Evolutionary conservation across 2,113 vertebrate species (phyloP), one percentile per base, ranked within the genome.

Genomic region (Neopipo cinnamomea): DNA sequence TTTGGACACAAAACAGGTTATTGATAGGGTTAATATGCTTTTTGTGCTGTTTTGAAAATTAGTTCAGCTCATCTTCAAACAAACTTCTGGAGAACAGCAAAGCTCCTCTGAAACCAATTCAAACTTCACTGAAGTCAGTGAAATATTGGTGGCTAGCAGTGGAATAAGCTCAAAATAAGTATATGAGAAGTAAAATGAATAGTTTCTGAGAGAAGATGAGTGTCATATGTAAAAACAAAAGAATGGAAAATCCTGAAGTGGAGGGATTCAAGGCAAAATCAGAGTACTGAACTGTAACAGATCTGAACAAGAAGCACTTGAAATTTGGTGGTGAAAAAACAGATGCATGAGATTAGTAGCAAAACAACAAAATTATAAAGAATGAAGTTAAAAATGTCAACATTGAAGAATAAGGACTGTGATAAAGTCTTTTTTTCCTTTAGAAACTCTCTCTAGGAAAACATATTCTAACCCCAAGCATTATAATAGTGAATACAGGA

Each of bases 271-370:
- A 70, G 52, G n/a, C 13, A 82, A 62, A 24, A 49, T 47, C n/a
- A 22, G n/a, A 35, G 5, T 55, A 8, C 30, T 68, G 55, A 76
- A 14, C 20, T 47, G n/a, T 47, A 68, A 27, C 24, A 49, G 35
- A 62, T 31, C 8, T 35, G 30, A 55, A 31, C 4, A 31, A 55
- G 6, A 28, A 62, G 14, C 11, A 19, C 25, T 62, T 13, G 25
- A 70, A 62, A 49, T 70, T 55, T 0, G 0, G 8, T 49, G 11
- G 8, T 70, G 21, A 83, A 75, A 62, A 25, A 31, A 25, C 10
- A 83, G 12, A 41, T 35, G 30, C 14, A 31, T 70, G 30, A 62
- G 17, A 70, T 76, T 55, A 35, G 41, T 27, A 62, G 21, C 21
- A 89, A 62, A 53, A 42, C 22, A 62, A n/a, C 11, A 61, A 30